Percentiles rank a stretch among this genome's conserved stretches.
phyloP scores from a whole-genome alignment of 1,140 invertebrate genomes.

The Aphelinus atriplicis region DNA sequence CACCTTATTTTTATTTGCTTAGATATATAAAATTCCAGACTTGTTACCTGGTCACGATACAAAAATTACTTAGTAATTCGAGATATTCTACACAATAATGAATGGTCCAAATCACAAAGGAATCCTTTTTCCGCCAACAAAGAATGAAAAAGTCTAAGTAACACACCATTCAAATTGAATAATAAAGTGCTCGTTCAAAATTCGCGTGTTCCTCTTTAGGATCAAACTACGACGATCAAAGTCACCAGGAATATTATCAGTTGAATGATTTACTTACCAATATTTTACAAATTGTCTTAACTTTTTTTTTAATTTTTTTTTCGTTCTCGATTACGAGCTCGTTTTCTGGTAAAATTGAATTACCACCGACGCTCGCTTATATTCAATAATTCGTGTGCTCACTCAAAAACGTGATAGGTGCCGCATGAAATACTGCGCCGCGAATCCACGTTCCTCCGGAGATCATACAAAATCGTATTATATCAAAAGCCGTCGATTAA shows the following conservation, averaged over 20 bases:
- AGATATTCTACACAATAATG: not conserved
- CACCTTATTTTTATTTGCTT: slow-evolving; percentile 28
- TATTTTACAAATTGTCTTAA: no score
- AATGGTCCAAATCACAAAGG: slow-evolving; percentile 39
- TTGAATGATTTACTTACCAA: no score
- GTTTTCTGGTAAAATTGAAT: slow-evolving; percentile 7
- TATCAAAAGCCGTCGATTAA: slow-evolving; percentile 24
- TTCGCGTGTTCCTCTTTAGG: slow-evolving; percentile 1
- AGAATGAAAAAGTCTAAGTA: slow-evolving; percentile 33
- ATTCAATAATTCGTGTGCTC: not conserved
- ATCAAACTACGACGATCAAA: slow-evolving; percentile 16
- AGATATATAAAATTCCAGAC: slow-evolving; percentile 18
- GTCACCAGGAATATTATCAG: not conserved
- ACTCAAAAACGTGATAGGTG: not conserved
- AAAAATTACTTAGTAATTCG: slow-evolving; percentile 14
- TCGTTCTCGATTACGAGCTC: not conserved
- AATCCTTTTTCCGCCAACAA: slow-evolving; percentile 39
- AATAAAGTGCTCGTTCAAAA: slow-evolving; percentile 22
- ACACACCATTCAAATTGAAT: slow-evolving; percentile 33
- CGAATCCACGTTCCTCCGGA: not conserved
- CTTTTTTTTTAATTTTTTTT: not conserved
- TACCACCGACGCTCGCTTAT: not conserved
- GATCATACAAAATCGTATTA: slow-evolving; percentile 14
- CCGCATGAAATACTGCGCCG: not conserved
- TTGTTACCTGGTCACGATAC: slow-evolving; percentile 5